These are phyloP conservation scores for Collichthys lucidus DNA, from an alignment of 2,113 vertebrate species.

Conservation along the genomic window DNA sequence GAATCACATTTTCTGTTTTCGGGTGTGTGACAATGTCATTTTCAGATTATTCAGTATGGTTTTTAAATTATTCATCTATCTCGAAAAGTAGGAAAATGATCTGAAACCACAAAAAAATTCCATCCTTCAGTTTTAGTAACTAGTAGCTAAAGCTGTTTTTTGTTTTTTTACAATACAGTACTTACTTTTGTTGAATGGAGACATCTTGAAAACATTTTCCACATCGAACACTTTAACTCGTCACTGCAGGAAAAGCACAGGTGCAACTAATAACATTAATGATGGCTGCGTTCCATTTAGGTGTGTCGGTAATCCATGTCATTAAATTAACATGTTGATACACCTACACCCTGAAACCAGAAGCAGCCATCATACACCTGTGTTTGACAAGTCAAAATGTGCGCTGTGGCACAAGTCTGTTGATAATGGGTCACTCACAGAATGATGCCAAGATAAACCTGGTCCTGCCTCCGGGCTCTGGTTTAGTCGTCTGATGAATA, in stretches of 20 bases:
- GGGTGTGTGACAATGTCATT: no score
- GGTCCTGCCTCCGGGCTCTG: constrained; percentile 58
- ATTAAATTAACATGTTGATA: constrained; percentile 1
- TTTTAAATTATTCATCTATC: no score
- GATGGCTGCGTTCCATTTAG: neutral
- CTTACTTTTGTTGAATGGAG: neutral
- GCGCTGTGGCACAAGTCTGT: constrained; percentile 17
- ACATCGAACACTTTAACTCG: neutral
- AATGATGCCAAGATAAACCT: constrained; percentile 17
- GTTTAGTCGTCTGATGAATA: constrained; percentile 74
- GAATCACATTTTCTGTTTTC: no score
- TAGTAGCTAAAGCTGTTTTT: no score
- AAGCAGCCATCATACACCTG: constrained; percentile 5
- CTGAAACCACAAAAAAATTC: no score
- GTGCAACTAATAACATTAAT: constrained; percentile 7
- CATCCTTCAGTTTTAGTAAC: no score
- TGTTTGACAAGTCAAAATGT: constrained; percentile 22
- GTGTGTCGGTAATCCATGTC: neutral
- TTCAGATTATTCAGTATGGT: no score
- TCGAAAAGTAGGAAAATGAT: no score
- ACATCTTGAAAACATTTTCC: neutral
- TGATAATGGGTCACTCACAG: constrained; percentile 22
- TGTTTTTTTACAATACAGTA: neutral
- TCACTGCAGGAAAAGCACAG: neutral
- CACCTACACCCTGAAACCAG: neutral